Evolutionary conservation across 2,113 vertebrate species (phyloP).

Genomic region (Paradoxurus hermaphroditus): DNA sequence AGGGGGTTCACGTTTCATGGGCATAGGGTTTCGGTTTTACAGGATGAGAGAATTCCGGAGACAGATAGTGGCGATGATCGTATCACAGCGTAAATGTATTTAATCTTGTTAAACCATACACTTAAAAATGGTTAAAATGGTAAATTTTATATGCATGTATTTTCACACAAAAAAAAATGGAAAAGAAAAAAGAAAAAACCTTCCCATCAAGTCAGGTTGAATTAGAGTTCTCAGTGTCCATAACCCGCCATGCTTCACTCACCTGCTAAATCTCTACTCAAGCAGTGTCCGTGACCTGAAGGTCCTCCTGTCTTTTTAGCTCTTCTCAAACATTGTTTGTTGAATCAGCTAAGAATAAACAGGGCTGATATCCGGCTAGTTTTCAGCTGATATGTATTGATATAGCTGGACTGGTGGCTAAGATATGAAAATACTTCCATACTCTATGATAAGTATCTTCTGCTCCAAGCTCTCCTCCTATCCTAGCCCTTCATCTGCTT

Average conservation of each 20-base stretch:
- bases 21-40: background rate
- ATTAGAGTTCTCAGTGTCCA: background rate
- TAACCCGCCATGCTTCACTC: background rate
- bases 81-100: background rate
- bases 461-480: background rate
- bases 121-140: background rate
- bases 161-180: background rate
- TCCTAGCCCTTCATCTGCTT: background rate
- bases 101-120: background rate
- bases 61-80: too few species aligned
- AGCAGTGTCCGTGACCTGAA: background rate
- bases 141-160: background rate
- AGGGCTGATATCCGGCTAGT: background rate
- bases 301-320: background rate
- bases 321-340: background rate
- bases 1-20: background rate
- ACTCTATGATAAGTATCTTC: background rate
- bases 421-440: background rate
- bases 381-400: background rate
- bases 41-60: background rate
- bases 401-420: background rate
- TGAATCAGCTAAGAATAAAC: background rate
- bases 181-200: background rate
- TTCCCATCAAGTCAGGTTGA: background rate
- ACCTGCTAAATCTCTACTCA: background rate